phyloP scores from a whole-genome alignment of 92 coral and sea anemone genomes.

The Porites lobata region DNA sequence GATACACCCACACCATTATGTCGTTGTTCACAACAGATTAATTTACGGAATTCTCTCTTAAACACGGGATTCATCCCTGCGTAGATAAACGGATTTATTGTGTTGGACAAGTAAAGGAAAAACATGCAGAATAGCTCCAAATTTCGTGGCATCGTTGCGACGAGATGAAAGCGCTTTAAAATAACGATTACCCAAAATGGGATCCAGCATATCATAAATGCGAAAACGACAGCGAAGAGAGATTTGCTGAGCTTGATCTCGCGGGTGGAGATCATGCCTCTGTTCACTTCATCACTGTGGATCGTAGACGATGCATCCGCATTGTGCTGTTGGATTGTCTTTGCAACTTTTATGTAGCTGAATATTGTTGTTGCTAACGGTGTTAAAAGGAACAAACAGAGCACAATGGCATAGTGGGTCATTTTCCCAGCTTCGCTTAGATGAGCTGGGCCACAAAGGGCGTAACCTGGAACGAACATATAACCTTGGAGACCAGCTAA shows the following conservation, averaged over 20 bases:
- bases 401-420: constrained; percentile 9
- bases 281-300: background rate
- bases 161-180: constrained; percentile 5
- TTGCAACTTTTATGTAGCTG: too few species aligned
- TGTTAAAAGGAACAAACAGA: background rate
- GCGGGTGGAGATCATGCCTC: background rate
- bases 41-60: constrained; percentile 1
- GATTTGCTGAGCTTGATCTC: constrained; percentile 28
- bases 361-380: background rate
- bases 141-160: constrained; percentile 16
- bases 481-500: background rate
- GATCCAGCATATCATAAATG: background rate
- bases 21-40: background rate
- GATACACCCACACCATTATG: background rate
- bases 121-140: constrained; percentile 24
- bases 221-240: background rate
- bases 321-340: too few species aligned
- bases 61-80: constrained; percentile 14
- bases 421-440: background rate
- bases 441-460: background rate
- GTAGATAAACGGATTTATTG: too few species aligned
- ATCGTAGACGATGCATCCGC: background rate
- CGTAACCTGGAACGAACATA: constrained; percentile 12
- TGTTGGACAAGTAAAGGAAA: constrained; percentile 2
- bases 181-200: constrained; percentile 26